These are phyloP conservation scores for Cyprinodon diabolis DNA, from an alignment of 2,797 vertebrate genomes.

Conservation along the genomic window DNA sequence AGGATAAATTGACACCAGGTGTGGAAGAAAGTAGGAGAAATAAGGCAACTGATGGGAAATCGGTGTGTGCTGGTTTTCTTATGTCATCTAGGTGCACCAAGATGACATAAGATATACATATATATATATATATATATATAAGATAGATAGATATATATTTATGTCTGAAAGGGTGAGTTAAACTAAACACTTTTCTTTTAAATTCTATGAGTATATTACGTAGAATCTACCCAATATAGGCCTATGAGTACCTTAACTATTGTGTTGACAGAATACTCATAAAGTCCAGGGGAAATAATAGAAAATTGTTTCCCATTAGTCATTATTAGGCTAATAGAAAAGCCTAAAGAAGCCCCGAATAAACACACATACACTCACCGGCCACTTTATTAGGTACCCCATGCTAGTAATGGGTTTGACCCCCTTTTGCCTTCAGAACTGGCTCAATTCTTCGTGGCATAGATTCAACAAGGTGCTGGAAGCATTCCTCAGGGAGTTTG, in stretches of 20 bases:
- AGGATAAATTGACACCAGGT: constrained; percentile 62
- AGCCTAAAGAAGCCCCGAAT: background rate
- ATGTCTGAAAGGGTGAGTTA: background rate
- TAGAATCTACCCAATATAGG: background rate
- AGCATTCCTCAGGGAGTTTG: too few species aligned
- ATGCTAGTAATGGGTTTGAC: too few species aligned
- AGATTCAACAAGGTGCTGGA: too few species aligned
- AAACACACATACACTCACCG: background rate
- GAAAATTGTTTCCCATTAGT: background rate
- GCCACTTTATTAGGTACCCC: too few species aligned
- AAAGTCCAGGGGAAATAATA: background rate
- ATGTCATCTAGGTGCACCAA: constrained; percentile 15
- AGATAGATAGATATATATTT: background rate
- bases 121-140: too few species aligned
- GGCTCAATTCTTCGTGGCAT: too few species aligned
- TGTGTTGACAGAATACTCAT: background rate
- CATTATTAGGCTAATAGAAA: background rate
- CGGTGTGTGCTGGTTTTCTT: constrained; percentile 14
- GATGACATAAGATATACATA: constrained; percentile 2
- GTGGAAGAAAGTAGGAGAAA: constrained; percentile 36
- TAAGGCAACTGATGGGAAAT: constrained; percentile 58
- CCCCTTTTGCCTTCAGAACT: too few species aligned
- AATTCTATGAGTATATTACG: too few species aligned
- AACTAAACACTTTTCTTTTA: background rate
- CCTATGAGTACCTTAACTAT: background rate